A percentile compares a stretch with the other conserved stretches of the same genome.
These are phyloP conservation scores for Microplitis deprimator DNA, from an alignment of 2,888 invertebrate species.

Conservation along the genomic window DNA sequence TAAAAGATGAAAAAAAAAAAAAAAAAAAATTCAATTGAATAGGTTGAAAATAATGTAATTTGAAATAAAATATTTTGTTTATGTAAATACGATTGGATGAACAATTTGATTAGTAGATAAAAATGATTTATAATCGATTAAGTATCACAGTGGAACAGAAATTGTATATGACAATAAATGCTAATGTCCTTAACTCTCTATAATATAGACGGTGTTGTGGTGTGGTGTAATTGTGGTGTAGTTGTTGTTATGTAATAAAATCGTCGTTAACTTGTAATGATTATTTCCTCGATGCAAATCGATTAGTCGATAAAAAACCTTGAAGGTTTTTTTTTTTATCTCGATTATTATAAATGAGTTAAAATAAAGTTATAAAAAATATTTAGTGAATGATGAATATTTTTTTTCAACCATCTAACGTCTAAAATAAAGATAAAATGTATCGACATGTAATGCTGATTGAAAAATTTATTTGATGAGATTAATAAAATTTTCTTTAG, in stretches of 20 bases:
- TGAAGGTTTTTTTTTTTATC: constrained; percentile 48
- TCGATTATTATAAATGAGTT: constrained; percentile 38
- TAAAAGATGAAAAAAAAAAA: background rate
- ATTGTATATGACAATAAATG: constrained; percentile 43
- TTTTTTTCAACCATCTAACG: too few relatives aligned
- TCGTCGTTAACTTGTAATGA: constrained; percentile 49
- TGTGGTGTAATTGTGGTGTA: background rate
- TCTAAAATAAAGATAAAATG: background rate
- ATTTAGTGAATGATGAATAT: too few relatives aligned
- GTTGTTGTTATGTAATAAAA: constrained; percentile 37
- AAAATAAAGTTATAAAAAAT: background rate
- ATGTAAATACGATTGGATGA: too few relatives aligned
- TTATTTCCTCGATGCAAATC: constrained; percentile 62
- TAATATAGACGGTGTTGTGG: background rate
- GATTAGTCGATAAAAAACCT: constrained; percentile 56
- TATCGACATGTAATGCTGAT: background rate
- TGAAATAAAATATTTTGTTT: background rate
- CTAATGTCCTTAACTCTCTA: constrained; percentile 50
- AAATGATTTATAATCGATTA: background rate
- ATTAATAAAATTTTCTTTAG: background rate
- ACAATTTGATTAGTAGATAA: too few relatives aligned
- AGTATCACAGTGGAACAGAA: background rate
- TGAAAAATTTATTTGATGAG: background rate
- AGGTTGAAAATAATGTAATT: background rate
- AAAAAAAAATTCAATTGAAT: background rate